phyloP scores from a whole-genome alignment of 2,113 vertebrate genomes.

The Albula glossodonta region DNA sequence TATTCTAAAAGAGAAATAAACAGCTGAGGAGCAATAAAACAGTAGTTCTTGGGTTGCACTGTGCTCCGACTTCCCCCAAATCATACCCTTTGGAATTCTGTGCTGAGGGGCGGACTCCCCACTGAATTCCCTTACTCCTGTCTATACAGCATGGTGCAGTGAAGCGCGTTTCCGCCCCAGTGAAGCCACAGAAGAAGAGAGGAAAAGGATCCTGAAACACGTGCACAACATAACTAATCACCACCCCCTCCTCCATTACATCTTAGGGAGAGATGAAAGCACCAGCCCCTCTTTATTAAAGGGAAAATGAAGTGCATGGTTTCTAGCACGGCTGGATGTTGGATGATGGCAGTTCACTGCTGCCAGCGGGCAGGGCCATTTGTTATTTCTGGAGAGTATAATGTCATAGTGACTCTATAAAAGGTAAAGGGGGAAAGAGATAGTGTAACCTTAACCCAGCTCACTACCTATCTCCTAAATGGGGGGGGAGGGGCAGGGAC shows the following conservation, averaged over 20 bases:
- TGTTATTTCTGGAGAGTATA: conserved; percentile 57
- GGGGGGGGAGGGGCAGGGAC: conserved; percentile 30
- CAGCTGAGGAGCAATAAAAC: conserved; percentile 32
- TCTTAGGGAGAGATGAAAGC: not conserved
- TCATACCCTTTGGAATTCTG: not conserved
- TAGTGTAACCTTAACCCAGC: conserved; percentile 47
- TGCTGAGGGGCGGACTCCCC: not conserved
- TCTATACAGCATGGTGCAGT: no score
- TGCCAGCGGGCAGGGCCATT: conserved; percentile 53
- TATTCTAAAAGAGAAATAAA: conserved; percentile 46
- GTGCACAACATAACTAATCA: not conserved
- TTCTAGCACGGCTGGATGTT: not conserved
- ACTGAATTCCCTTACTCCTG: not conserved
- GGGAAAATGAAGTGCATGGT: not conserved
- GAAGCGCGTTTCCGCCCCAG: not conserved
- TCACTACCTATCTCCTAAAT: conserved; percentile 39
- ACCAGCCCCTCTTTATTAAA: not conserved
- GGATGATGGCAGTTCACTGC: conserved; percentile 43
- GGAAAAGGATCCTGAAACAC: not conserved
- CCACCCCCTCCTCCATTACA: not conserved
- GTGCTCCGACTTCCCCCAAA: not conserved
- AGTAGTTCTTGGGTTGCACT: not conserved
- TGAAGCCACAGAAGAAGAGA: not conserved
- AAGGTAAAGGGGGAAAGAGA: conserved; percentile 53
- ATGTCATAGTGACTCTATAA: conserved; percentile 65